Percentiles rank a stretch among this genome's conserved stretches.
These are phyloP conservation scores for Agonum fuliginosum DNA, from an alignment of 2,888 invertebrate genomes.

Conservation along the genomic window DNA sequence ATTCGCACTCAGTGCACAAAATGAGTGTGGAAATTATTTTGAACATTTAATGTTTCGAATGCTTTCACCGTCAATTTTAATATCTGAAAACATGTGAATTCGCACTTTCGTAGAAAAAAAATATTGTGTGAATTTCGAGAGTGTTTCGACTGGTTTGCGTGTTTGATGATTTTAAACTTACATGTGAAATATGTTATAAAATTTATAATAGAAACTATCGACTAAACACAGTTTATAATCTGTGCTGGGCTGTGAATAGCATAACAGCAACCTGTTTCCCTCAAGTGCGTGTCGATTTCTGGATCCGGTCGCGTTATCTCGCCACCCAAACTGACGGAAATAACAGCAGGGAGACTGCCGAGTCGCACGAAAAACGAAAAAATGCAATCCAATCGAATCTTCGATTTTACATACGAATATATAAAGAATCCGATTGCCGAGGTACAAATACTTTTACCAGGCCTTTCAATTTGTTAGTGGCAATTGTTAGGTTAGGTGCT, in stretches of 20 bases:
- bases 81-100: no score
- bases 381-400: slow-evolving; percentile 43
- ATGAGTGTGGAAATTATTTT: no score
- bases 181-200: no score
- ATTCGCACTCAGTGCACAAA: no score
- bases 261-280: background rate
- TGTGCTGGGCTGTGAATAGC: background rate
- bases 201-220: no score
- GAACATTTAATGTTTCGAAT: no score
- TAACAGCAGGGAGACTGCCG: background rate
- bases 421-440: slow-evolving; percentile 28
- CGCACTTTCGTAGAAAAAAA: no score
- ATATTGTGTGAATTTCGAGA: no score
- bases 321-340: slow-evolving; percentile 23
- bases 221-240: background rate
- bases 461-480: slow-evolving; percentile 16
- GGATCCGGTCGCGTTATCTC: slow-evolving; percentile 30
- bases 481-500: background rate
- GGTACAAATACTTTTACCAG: slow-evolving; percentile 19
- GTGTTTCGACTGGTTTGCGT: no score
- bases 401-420: slow-evolving; percentile 39
- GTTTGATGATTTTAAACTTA: no score
- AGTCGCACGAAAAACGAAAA: slow-evolving; percentile 18
- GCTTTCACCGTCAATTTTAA: no score
- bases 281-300: slow-evolving; percentile 22